phyloP scores from a whole-genome alignment of 1,140 invertebrate species.

The Drosophila willistoni region DNA sequence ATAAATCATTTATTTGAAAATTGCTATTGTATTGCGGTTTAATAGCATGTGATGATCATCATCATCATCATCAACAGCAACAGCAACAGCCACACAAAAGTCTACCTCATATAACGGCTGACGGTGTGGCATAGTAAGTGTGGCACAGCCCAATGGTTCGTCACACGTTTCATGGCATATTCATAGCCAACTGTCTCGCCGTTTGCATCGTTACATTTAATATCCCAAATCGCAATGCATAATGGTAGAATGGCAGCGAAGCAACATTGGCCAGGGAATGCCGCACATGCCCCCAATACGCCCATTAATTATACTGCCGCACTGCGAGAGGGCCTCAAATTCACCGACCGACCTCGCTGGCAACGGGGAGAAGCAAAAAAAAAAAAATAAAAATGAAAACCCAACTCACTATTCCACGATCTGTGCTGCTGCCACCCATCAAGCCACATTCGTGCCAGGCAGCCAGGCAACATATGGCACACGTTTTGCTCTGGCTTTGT shows the following conservation, averaged over 20 bases:
- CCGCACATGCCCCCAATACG: conserved; percentile 63
- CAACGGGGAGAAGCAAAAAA: not conserved
- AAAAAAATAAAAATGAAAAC: not conserved
- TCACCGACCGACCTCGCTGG: conserved; percentile 22
- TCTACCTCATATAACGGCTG: conserved; percentile 15
- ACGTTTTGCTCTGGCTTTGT: conserved; percentile 58
- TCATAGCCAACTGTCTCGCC: conserved; percentile 55
- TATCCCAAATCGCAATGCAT: conserved; percentile 65
- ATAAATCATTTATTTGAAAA: conserved; percentile 81
- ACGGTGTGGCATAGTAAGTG: not conserved
- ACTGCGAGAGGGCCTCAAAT: conserved; percentile 46
- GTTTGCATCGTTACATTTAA: conserved; percentile 71
- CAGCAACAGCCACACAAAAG: conserved; percentile 25
- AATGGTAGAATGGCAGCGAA: conserved; percentile 19
- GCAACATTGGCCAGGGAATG: conserved; percentile 10
- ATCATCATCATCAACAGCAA: conserved; percentile 42
- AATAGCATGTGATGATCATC: conserved; percentile 78
- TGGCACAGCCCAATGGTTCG: not conserved
- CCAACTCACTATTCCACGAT: conserved; percentile 2
- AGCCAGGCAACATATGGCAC: conserved; percentile 59
- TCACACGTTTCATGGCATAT: conserved; percentile 63
- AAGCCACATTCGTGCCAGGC: not conserved
- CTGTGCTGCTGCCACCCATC: not conserved
- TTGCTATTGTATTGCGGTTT: conserved; percentile 80
- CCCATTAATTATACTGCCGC: conserved; percentile 78